Evolutionary conservation across 2,888 invertebrate genomes (phyloP).

Genomic region (Oasisia sp.): DNA sequence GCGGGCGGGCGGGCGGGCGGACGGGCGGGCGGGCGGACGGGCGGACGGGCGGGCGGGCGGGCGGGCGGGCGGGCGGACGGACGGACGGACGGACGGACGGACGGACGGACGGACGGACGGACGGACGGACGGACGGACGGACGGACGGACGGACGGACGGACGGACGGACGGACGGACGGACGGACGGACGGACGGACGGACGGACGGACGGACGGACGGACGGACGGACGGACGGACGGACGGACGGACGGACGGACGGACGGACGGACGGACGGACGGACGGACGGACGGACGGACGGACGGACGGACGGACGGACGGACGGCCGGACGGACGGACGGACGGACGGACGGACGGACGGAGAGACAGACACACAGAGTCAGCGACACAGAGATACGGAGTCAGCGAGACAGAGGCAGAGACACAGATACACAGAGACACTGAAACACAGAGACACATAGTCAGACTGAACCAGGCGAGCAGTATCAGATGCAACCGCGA

Average conservation of each 20-base stretch:
- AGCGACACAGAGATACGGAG: too few relatives aligned
- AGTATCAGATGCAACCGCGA: too few relatives aligned
- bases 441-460: too few relatives aligned
- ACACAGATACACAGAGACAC: too few relatives aligned
- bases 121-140: slow-evolving; percentile 7
- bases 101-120: slow-evolving; percentile 1
- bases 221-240: slow-evolving; percentile 1
- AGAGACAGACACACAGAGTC: not conserved
- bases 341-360: not conserved
- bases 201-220: slow-evolving; percentile 14
- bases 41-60: too few relatives aligned
- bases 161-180: slow-evolving; percentile 1
- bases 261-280: slow-evolving; percentile 14
- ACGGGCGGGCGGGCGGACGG: too few relatives aligned
- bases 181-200: slow-evolving; percentile 7
- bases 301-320: slow-evolving; percentile 7
- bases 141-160: slow-evolving; percentile 14
- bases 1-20: too few relatives aligned
- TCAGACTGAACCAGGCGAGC: too few relatives aligned
- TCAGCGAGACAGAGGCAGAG: too few relatives aligned
- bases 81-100: not conserved
- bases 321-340: not conserved
- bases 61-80: too few relatives aligned
- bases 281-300: slow-evolving; percentile 1
- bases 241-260: slow-evolving; percentile 7